Evolutionary conservation across 2,113 vertebrate genomes (phyloP).

Genomic region (Solenodon paradoxus): DNA sequence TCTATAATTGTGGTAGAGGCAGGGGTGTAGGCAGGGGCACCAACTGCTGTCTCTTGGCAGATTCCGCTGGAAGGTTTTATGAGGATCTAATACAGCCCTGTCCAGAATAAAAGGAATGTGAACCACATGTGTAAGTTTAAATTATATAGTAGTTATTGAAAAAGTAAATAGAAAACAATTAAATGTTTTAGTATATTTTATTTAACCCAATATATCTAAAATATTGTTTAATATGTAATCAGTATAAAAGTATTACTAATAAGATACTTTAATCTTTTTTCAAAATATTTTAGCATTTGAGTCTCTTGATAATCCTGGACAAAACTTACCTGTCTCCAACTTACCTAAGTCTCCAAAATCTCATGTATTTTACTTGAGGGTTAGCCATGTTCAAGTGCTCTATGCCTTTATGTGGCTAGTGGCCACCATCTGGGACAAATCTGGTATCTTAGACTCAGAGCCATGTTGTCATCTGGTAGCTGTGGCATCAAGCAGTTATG

Average conservation of each 20-base stretch:
- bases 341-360: not conserved
- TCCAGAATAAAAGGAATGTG: not conserved
- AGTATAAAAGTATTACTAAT: not conserved
- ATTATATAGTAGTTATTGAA: not conserved
- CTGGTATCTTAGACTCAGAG: not conserved
- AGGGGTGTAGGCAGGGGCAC: not conserved
- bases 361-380: not conserved
- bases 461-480: constrained; percentile 46
- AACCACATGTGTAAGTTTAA: not conserved
- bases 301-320: no score
- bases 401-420: not conserved
- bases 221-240: not conserved
- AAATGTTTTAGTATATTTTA: constrained; percentile 2
- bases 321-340: no score
- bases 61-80: not conserved
- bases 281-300: no score
- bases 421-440: not conserved
- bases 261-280: not conserved
- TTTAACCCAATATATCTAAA: not conserved
- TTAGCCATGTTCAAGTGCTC: not conserved
- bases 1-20: no score
- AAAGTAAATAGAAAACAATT: not conserved
- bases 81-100: not conserved
- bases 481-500: not conserved
- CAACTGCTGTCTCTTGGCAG: not conserved